phyloP scores from a whole-genome alignment of 1,140 invertebrate species.

The Dendroctonus valens region DNA sequence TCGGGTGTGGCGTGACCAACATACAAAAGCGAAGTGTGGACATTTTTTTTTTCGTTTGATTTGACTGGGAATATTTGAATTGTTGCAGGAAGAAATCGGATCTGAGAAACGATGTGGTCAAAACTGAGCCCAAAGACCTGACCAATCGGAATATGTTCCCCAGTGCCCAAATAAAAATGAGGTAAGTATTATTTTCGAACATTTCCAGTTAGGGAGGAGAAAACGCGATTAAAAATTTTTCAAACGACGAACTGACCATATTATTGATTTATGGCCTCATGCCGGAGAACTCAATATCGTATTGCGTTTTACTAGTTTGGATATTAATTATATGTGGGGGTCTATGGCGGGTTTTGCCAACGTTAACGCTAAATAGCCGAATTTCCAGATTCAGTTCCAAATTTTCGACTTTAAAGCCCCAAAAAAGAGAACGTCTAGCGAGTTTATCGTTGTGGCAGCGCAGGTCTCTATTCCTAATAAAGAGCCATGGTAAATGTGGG shows the following conservation, averaged over 20 bases:
- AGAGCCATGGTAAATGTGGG: too few species aligned
- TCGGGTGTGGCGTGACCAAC: slow-evolving; percentile 1
- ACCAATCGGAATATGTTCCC: slow-evolving; percentile 59
- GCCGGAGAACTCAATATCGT: slow-evolving; percentile 10
- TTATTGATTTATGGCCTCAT: slow-evolving; percentile 19
- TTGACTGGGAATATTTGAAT: too few species aligned
- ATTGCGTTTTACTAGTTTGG: slow-evolving; percentile 19
- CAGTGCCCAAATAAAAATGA: slow-evolving; percentile 67
- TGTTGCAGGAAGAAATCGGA: slow-evolving; percentile 53
- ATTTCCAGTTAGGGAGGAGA: background rate
- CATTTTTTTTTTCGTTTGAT: slow-evolving; percentile 2
- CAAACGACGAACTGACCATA: background rate
- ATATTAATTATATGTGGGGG: slow-evolving; percentile 8
- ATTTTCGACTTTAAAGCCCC: too few species aligned
- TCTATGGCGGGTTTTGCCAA: too few species aligned
- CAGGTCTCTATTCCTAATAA: too few species aligned
- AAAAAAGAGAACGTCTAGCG: too few species aligned
- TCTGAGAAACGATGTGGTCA: slow-evolving; percentile 59
- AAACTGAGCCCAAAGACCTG: slow-evolving; percentile 61
- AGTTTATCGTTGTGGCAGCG: too few species aligned
- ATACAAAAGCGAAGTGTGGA: slow-evolving; percentile 4
- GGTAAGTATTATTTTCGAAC: slow-evolving; percentile 49
- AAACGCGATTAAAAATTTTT: background rate
- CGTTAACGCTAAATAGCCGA: too few species aligned
- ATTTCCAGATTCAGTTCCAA: too few species aligned